phyloP scores from a whole-genome alignment of 2,888 invertebrate genomes.

The Gandaritis pyraliata region DNA sequence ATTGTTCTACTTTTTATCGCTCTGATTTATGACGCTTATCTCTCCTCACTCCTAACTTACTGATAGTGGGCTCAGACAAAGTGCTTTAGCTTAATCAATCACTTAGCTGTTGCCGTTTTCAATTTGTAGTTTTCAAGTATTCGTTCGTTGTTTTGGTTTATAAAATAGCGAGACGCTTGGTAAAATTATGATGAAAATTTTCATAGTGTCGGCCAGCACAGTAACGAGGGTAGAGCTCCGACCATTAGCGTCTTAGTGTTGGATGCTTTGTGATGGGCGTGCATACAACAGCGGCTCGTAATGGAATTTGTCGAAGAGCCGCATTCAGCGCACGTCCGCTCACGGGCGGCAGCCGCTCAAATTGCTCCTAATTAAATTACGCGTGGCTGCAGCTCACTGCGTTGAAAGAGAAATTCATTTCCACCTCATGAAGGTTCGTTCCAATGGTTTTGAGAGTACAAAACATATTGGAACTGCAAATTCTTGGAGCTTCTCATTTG shows the following conservation, averaged over 20 bases:
- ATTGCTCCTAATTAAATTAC: slow-evolving; percentile 80
- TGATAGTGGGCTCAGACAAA: slow-evolving; percentile 66
- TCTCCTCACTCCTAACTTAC: slow-evolving; percentile 53
- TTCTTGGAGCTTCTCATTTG: too few species aligned
- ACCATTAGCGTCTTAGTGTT: slow-evolving; percentile 46
- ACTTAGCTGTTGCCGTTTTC: slow-evolving; percentile 62
- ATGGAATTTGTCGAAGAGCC: slow-evolving; percentile 69
- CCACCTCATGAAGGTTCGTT: slow-evolving; percentile 38
- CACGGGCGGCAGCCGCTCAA: slow-evolving; percentile 58
- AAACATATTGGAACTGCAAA: not conserved
- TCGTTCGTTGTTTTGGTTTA: slow-evolving; percentile 27
- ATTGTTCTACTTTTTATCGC: slow-evolving; percentile 63
- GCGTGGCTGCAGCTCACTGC: slow-evolving; percentile 57
- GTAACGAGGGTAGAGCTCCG: slow-evolving; percentile 40
- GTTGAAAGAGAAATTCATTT: slow-evolving; percentile 56
- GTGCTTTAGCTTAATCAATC: slow-evolving; percentile 69
- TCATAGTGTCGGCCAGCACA: slow-evolving; percentile 31
- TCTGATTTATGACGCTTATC: slow-evolving; percentile 75
- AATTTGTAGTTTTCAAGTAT: slow-evolving; percentile 62
- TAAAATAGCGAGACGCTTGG: slow-evolving; percentile 31
- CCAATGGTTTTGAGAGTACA: slow-evolving; percentile 32
- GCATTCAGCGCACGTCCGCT: slow-evolving; percentile 76
- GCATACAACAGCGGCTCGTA: slow-evolving; percentile 54
- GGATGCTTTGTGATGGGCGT: slow-evolving; percentile 25
- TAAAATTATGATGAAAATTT: slow-evolving; percentile 38